A percentile compares a stretch with the other conserved stretches of the same genome.
phyloP scores from a whole-genome alignment of 2,888 invertebrate species.

The Cheiracanthium punctorium region DNA sequence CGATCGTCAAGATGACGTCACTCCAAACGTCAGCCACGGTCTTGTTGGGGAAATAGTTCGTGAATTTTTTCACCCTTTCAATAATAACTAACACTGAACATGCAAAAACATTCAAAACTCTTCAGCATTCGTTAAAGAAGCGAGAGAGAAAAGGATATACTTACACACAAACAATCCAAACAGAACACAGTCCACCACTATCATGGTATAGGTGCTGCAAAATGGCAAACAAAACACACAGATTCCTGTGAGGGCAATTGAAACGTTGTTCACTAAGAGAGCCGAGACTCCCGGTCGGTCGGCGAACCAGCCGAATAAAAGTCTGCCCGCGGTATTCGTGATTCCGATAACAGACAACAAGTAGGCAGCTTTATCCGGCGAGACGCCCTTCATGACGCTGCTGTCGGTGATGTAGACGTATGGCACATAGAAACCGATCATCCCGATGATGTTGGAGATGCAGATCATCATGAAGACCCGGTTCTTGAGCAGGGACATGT shows the following conservation, averaged over 20 bases:
- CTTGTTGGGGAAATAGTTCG: too few relatives aligned
- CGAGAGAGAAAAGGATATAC: too few relatives aligned
- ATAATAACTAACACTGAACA: too few relatives aligned
- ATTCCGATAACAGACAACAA: conserved; percentile 80
- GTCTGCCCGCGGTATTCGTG: conserved; percentile 94
- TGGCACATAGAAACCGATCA: conserved; percentile 97
- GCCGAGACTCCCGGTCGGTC: conserved; percentile 88
- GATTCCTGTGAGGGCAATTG: conserved; percentile 91
- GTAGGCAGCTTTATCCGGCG: conserved; percentile 77
- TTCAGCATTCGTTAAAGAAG: too few relatives aligned
- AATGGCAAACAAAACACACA: conserved; percentile 89
- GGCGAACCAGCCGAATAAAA: conserved; percentile 91
- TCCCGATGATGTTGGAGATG: conserved; percentile 95
- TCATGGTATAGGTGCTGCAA: conserved; percentile 85
- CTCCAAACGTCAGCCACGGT: too few relatives aligned
- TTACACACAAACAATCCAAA: conserved; percentile 83
- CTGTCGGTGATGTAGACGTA: conserved; percentile 95
- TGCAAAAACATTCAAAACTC: too few relatives aligned
- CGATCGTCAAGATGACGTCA: too few relatives aligned
- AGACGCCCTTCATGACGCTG: conserved; percentile 79
- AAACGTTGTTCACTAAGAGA: conserved; percentile 92
- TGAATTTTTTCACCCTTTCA: too few relatives aligned
- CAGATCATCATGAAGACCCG: conserved; percentile 94
- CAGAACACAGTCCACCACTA: conserved; percentile 87
- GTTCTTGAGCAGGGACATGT: conserved; percentile 89